Evolutionary conservation across 1,140 invertebrate genomes (phyloP).

Genomic region (Gonatopus flavifemur): DNA sequence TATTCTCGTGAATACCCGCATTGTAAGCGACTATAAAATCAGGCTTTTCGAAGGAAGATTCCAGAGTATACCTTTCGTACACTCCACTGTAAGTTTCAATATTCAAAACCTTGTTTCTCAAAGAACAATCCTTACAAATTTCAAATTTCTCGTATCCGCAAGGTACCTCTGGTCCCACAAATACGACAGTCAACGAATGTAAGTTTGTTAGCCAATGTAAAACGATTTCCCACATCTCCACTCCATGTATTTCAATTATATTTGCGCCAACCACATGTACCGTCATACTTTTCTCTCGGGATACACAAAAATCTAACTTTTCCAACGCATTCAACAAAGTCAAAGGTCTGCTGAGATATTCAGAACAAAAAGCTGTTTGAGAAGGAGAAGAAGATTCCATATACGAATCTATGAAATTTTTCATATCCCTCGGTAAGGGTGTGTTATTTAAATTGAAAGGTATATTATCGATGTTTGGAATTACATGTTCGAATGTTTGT

Average conservation of each 20-base stretch:
- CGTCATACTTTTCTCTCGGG: constrained; percentile 15
- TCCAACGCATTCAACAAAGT: constrained; percentile 37
- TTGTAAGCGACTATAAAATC: constrained; percentile 45
- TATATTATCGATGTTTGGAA: constrained; percentile 23
- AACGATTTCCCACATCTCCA: constrained; percentile 40
- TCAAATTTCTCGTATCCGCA: constrained; percentile 8
- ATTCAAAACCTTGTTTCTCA: constrained; percentile 21
- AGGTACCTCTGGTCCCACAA: constrained; percentile 42
- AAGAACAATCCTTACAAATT: constrained; percentile 32
- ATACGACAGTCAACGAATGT: constrained; percentile 23
- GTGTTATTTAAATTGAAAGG: constrained; percentile 20
- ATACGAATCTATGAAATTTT: constrained; percentile 36
- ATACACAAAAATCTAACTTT: constrained; percentile 24
- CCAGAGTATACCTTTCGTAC: constrained; percentile 33
- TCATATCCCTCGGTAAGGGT: constrained; percentile 31
- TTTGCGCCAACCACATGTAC: constrained; percentile 44
- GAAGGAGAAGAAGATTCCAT: constrained; percentile 16
- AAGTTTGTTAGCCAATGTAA: constrained; percentile 38
- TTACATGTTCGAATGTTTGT: constrained; percentile 16
- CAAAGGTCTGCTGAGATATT: constrained; percentile 40
- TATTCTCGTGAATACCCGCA: constrained; percentile 40
- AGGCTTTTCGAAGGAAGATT: constrained; percentile 26
- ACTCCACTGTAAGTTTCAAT: constrained; percentile 21
- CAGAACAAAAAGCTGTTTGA: constrained; percentile 23
- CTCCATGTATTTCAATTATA: constrained; percentile 30